A percentile compares a stretch with the other conserved stretches of the same genome.
These are phyloP conservation scores for Achroia grisella DNA, from an alignment of 1,140 invertebrate genomes.

Conservation along the genomic window DNA sequence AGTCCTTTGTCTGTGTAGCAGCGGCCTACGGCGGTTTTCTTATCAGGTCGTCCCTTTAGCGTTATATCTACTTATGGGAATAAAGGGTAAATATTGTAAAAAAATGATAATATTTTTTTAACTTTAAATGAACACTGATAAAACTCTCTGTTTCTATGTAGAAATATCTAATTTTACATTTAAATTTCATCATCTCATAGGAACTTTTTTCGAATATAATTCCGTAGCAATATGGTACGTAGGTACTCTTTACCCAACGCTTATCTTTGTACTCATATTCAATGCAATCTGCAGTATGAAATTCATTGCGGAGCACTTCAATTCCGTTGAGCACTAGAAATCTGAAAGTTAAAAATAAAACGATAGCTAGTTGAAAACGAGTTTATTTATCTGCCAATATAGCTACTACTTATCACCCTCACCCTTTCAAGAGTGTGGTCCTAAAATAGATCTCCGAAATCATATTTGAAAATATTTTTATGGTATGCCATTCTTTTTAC, in stretches of 20 bases:
- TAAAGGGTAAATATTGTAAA: conserved; percentile 6
- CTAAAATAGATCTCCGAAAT: conserved; percentile 46
- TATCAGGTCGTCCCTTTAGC: conserved; percentile 31
- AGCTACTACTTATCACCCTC: too few species aligned
- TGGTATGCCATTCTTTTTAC: too few species aligned
- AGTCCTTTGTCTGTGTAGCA: conserved; percentile 37
- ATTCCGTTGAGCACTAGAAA: conserved; percentile 31
- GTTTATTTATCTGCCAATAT: too few species aligned
- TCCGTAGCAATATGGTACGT: conserved; percentile 25
- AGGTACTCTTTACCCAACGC: conserved; percentile 38
- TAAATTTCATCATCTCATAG: conserved; percentile 22
- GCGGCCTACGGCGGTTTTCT: conserved; percentile 38
- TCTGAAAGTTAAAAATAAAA: too few species aligned
- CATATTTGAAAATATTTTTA: too few species aligned
- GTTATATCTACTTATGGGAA: conserved; percentile 1
- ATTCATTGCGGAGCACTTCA: conserved; percentile 54
- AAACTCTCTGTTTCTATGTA: background rate
- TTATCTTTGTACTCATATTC: conserved; percentile 37
- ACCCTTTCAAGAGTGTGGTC: conserved; percentile 26
- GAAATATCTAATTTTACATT: conserved; percentile 28
- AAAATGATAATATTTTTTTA: conserved; percentile 5
- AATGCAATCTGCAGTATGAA: conserved; percentile 52
- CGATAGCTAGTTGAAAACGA: too few species aligned
- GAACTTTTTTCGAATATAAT: conserved; percentile 36
- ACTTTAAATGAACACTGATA: conserved; percentile 2